Conservation (phyloP, 23 tunicate genomes). For the Corella eumyota region DNA sequence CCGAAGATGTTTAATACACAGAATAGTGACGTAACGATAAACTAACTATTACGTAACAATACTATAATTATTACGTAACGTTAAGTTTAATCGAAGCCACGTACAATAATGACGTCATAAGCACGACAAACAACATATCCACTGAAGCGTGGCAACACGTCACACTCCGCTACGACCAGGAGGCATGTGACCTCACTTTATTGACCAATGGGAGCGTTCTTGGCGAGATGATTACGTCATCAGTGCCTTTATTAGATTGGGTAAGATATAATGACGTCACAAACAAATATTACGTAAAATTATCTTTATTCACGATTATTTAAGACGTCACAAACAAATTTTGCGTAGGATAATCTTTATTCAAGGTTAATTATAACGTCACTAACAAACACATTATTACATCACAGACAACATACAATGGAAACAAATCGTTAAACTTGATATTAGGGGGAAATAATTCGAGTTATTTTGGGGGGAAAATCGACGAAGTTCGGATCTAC, state of each 20-base stretch:
- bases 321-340: not conserved
- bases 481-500: conserved; percentile 17
- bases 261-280: not conserved
- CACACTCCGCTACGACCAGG: conserved; percentile 14
- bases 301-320: not conserved
- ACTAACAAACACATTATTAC: too few relatives aligned
- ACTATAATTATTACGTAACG: not conserved
- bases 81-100: too few relatives aligned
- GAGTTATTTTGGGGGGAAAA: conserved; percentile 1
- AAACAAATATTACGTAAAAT: not conserved
- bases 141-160: conserved; percentile 19
- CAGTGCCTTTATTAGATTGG: conserved; percentile 4
- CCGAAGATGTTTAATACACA: too few relatives aligned
- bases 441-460: too few relatives aligned
- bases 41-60: too few relatives aligned
- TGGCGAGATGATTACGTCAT: conserved; percentile 9
- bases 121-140: not conserved
- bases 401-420: too few relatives aligned
- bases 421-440: too few relatives aligned
- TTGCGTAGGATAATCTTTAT: not conserved
- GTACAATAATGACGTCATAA: not conserved
- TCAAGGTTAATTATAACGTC: too few relatives aligned
- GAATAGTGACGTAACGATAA: too few relatives aligned
- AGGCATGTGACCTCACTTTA: conserved; percentile 11
- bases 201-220: conserved; percentile 10